A percentile compares a stretch with the other conserved stretches of the same genome.
Conservation (phyloP, 2,888 invertebrate species). For the Muschampia plurimacula region DNA sequence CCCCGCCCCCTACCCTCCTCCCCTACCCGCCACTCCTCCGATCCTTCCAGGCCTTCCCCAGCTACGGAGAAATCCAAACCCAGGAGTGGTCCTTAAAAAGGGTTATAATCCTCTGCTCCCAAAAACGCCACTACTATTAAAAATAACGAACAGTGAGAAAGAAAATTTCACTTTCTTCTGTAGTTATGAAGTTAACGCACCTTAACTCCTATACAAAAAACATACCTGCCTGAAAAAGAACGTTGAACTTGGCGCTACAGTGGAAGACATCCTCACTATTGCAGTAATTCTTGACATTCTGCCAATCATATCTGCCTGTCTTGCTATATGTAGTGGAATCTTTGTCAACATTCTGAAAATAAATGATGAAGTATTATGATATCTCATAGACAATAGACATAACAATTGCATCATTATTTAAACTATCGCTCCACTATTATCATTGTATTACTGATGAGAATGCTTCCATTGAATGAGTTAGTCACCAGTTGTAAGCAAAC, state of each 20-base stretch:
- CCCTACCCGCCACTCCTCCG: too few relatives aligned
- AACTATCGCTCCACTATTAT: background rate
- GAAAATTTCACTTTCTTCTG: background rate
- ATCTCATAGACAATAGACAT: slow-evolving; percentile 20
- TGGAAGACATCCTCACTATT: slow-evolving; percentile 52
- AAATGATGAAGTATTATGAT: slow-evolving; percentile 13
- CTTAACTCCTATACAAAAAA: slow-evolving; percentile 25
- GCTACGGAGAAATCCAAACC: too few relatives aligned
- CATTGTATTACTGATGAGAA: background rate
- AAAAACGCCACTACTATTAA: too few relatives aligned
- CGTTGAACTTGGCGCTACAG: slow-evolving; percentile 55
- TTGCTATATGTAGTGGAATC: slow-evolving; percentile 54
- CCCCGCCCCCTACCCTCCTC: too few relatives aligned
- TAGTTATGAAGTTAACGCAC: background rate
- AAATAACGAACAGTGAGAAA: background rate
- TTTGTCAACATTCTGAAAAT: slow-evolving; percentile 63
- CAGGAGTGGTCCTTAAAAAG: too few relatives aligned
- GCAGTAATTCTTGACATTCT: slow-evolving; percentile 38
- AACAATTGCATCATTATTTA: slow-evolving; percentile 39
- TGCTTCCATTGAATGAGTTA: background rate
- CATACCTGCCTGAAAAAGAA: slow-evolving; percentile 80
- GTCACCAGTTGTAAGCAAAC: background rate
- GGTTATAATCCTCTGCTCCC: too few relatives aligned
- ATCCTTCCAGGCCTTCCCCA: too few relatives aligned
- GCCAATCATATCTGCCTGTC: slow-evolving; percentile 49